Evolutionary conservation across 2,113 vertebrate genomes (phyloP), one percentile per base, ranked within the genome.

Genomic region (Sarotherodon lohbergeri): DNA sequence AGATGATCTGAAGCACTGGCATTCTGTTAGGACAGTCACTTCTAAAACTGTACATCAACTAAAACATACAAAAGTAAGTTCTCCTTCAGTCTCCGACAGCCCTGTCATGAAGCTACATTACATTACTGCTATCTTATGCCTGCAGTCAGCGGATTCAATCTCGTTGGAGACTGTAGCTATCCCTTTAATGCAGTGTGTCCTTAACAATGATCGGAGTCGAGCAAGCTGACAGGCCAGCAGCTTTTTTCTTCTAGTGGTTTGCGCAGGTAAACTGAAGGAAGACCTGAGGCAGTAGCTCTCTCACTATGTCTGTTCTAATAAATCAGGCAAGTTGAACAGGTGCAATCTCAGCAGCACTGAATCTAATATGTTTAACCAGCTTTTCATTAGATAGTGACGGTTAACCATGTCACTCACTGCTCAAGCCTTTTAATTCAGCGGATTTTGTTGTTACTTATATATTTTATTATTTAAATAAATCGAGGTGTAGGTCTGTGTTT

Each of bases 1-100:
- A 7, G 9, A 63, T 63, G 17, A 36, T 0, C 9, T 63, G 13
- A 63, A 63, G 0, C 32, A 19, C 5, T 0, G 9, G 19, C 59
- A 7, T 63, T 63, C 5, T 36, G 9, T 63, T 0, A 36, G 32
- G 32, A n/a, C 59, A 36, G 59, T 63, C 32, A n/a, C 36, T 36
- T 63, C 59, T 63, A 63, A 63, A 63, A 63, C 36, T 63, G 5
- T 17, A 63, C 32, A n/a, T 63, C 2, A 63, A 36, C 17, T 63
- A 63, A 63, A 63, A 63, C 59, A 63, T 19, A 6, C 0, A 63
- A 36, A 63, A 36, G 16, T 63, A 34, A 63, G 27, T 36, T 59
- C 17, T n/a, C 32, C 32, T 7, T 59, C 57, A 32, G 27, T 59
- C 57, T 59, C 57, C 14, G 27, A 59, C 57, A 59, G 14, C 56